These are phyloP conservation scores for Caenorhabditis elegans DNA, from an alignment of 1,140 invertebrate species.

Conservation along the genomic window DNA sequence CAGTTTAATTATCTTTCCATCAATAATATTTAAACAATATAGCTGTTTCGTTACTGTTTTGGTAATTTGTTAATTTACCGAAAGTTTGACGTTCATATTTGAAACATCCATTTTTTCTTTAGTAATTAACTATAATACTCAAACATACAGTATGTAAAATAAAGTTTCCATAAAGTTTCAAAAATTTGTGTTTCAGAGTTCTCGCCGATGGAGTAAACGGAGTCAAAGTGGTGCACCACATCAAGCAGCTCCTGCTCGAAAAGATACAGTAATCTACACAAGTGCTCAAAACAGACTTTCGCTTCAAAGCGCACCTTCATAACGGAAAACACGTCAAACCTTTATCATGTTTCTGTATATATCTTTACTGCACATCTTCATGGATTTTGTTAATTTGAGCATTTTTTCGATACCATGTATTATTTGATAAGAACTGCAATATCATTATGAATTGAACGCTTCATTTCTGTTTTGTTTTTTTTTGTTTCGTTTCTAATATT, in stretches of 20 bases:
- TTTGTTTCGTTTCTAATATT: neutral
- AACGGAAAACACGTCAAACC: neutral
- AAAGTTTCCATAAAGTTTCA: no score
- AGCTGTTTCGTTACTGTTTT: no score
- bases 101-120: no score
- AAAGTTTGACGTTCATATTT: no score
- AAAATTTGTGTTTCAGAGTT: neutral
- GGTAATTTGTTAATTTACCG: no score
- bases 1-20: no score
- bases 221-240: neutral
- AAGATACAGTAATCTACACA: neutral
- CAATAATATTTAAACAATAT: no score
- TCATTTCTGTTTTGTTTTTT: neutral
- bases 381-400: no score
- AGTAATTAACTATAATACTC: no score
- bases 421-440: no score
- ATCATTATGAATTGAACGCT: neutral
- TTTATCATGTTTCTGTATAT: neutral
- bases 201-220: neutral
- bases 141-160: no score
- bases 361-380: neutral
- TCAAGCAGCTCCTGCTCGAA: neutral
- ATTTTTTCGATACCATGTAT: neutral
- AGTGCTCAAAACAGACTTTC: conserved; percentile 2
- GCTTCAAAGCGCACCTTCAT: neutral